Evolutionary conservation across 1,140 invertebrate genomes (phyloP).

Genomic region (Sycophila sp.): DNA sequence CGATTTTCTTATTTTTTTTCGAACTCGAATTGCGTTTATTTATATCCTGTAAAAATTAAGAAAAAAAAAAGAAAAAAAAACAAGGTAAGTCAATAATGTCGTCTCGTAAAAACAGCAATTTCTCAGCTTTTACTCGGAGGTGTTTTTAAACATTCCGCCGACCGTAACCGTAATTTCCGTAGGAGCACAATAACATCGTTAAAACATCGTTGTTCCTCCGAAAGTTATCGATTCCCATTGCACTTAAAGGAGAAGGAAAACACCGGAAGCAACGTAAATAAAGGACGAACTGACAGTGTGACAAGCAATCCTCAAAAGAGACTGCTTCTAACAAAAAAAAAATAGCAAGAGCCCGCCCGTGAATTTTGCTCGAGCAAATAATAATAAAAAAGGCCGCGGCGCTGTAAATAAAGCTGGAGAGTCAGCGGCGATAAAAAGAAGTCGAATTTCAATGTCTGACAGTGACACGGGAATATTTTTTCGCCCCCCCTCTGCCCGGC

Average conservation of each 20-base stretch:
- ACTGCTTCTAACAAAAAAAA: neutral
- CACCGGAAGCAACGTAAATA: neutral
- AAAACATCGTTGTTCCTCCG: too few relatives aligned
- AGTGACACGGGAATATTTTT: conserved; percentile 22
- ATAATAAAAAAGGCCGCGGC: neutral
- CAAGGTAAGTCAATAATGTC: too few relatives aligned
- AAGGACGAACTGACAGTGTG: neutral
- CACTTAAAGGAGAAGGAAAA: neutral
- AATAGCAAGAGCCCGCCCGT: neutral
- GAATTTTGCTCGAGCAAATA: conserved; percentile 5
- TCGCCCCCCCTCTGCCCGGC: neutral
- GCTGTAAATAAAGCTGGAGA: conserved; percentile 22
- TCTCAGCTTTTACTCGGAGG: too few relatives aligned
- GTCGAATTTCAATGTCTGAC: conserved; percentile 32
- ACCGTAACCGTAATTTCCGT: neutral
- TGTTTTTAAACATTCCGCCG: too few relatives aligned
- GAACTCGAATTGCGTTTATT: too few relatives aligned
- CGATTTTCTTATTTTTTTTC: too few relatives aligned
- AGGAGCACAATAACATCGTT: neutral
- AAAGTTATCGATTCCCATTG: neutral
- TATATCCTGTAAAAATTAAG: too few relatives aligned
- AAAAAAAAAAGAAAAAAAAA: too few relatives aligned
- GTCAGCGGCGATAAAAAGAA: conserved; percentile 28
- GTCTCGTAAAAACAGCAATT: too few relatives aligned
- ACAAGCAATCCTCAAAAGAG: neutral